phyloP scores from a whole-genome alignment of 2,888 invertebrate genomes.

The Apodemia zela region DNA sequence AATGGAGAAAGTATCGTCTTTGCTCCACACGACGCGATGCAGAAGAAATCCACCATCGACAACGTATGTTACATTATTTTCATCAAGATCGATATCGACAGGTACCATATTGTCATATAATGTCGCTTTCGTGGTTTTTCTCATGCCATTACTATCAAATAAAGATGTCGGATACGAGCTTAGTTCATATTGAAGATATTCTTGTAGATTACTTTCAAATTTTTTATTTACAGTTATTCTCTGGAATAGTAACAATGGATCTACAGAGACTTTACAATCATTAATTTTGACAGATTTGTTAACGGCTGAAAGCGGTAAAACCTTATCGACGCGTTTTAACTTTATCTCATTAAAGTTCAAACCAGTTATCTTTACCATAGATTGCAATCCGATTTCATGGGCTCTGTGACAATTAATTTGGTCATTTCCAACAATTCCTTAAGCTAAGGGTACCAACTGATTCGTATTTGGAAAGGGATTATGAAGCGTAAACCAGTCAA shows the following conservation, averaged over 20 bases:
- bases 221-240: constrained; percentile 27
- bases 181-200: constrained; percentile 36
- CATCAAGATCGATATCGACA: constrained; percentile 29
- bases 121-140: constrained; percentile 37
- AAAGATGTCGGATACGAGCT: constrained; percentile 34
- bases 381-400: constrained; percentile 32
- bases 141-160: constrained; percentile 36
- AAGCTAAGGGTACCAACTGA: constrained; percentile 33
- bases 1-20: constrained; percentile 30
- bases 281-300: too few species aligned
- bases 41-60: constrained; percentile 40
- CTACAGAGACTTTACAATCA: too few species aligned
- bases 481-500: constrained; percentile 32
- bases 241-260: too few species aligned
- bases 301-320: too few species aligned
- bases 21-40: constrained; percentile 42
- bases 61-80: constrained; percentile 31
- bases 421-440: constrained; percentile 35
- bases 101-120: constrained; percentile 34
- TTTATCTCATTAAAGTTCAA: constrained; percentile 17
- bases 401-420: constrained; percentile 39
- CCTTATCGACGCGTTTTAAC: too few species aligned
- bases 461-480: constrained; percentile 32
- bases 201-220: constrained; percentile 34
- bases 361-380: constrained; percentile 23